Conservation (phyloP, 2,797 vertebrate genomes). For the Delichon dasypus region DNA sequence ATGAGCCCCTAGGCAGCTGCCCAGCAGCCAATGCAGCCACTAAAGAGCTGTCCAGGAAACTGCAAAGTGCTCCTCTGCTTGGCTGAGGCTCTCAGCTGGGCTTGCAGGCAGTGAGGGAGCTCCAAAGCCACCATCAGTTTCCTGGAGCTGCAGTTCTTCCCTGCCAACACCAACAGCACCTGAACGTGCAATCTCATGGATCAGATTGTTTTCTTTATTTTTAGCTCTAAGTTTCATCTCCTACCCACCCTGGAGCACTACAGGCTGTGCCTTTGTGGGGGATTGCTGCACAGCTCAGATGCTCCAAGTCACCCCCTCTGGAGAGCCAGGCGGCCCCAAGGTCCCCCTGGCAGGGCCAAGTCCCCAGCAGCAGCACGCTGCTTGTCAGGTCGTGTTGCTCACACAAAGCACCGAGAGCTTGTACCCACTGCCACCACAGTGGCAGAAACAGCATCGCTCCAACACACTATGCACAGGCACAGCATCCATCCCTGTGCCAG, state of each 20-base stretch:
- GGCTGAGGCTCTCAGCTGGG: not conserved
- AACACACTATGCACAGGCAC: not conserved
- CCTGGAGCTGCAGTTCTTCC: not conserved
- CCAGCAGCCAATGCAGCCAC: not conserved
- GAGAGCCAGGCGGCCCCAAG: fast-evolving
- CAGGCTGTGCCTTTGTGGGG: not conserved
- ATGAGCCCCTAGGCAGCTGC: not conserved
- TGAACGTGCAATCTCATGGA: fast-evolving
- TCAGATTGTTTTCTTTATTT: not conserved
- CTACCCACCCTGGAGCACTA: fast-evolving
- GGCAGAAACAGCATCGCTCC: not conserved
- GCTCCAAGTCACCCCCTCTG: not conserved
- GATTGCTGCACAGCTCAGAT: not conserved
- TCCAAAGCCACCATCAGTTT: not conserved
- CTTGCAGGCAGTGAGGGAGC: not conserved
- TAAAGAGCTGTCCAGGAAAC: not conserved
- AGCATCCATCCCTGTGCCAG: not conserved
- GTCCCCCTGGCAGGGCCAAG: fast-evolving
- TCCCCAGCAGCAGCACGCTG: not conserved
- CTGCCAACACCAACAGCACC: not conserved
- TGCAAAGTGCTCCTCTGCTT: not conserved
- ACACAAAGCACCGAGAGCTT: not conserved
- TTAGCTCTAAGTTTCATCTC: not conserved
- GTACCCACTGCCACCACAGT: not conserved
- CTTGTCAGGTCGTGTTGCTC: not conserved